phyloP scores from a whole-genome alignment of 53 echinoderm and acorn worm genomes.

The Echinarachnius parma region DNA sequence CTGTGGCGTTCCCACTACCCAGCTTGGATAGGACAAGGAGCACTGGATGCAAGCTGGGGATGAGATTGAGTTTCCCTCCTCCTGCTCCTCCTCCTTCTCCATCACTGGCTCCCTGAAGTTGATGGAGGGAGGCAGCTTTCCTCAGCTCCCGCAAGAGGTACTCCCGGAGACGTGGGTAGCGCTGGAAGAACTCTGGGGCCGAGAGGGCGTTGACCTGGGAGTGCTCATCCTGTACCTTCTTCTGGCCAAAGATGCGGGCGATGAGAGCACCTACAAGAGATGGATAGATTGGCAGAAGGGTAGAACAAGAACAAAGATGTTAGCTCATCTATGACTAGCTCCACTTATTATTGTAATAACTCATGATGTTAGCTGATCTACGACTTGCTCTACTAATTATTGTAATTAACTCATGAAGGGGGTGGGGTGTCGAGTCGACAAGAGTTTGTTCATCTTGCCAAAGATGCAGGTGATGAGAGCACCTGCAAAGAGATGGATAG shows the following conservation, averaged over 20 bases:
- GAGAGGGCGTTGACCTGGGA: conserved; percentile 83
- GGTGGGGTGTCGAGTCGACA: no score
- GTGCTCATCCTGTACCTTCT: conserved; percentile 90
- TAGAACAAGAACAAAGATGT: no score
- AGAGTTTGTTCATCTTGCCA: no score
- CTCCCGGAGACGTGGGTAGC: conserved; percentile 57
- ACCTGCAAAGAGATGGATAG: no score
- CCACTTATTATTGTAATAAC: no score
- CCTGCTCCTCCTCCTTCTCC: conserved; percentile 1
- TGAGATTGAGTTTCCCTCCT: conserved; percentile 50
- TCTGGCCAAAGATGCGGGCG: conserved; percentile 89
- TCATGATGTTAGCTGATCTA: no score
- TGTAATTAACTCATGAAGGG: no score
- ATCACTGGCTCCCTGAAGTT: conserved; percentile 1
- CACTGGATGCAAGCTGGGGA: conserved; percentile 87
- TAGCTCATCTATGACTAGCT: no score
- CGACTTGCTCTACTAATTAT: no score
- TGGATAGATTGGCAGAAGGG: no score
- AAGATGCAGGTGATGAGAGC: no score
- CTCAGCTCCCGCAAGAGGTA: conserved; percentile 70
- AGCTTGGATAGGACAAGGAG: conserved; percentile 82
- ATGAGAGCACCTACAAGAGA: conserved; percentile 77
- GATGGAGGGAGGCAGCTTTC: conserved; percentile 40
- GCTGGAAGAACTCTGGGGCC: conserved; percentile 75
- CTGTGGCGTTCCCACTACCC: conserved; percentile 52